Conservation (phyloP, 2,797 vertebrate genomes). For the Rhincodon typus region DNA sequence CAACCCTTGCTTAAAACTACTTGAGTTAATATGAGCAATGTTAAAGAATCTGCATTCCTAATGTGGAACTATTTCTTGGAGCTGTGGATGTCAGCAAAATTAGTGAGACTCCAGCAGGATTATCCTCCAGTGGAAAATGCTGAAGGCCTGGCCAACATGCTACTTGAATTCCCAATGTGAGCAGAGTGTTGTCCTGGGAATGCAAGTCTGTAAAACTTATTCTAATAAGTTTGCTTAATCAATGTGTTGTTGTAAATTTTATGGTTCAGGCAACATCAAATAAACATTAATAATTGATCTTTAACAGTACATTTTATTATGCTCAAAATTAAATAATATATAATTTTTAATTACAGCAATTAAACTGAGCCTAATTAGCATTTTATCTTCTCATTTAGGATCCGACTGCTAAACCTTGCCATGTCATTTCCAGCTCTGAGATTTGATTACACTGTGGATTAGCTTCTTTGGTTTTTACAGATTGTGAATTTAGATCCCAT, state of each 20-base stretch:
- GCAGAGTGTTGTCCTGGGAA: neutral
- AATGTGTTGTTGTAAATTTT: neutral
- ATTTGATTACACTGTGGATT: neutral
- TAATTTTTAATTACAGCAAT: slow-evolving; percentile 25
- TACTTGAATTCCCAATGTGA: neutral
- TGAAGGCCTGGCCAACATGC: neutral
- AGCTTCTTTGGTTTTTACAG: neutral
- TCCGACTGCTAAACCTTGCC: neutral
- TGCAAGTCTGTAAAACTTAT: neutral
- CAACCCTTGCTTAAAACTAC: neutral
- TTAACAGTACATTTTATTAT: neutral
- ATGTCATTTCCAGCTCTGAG: neutral
- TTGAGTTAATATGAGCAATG: neutral
- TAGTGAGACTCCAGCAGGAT: no score
- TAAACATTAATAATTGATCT: neutral
- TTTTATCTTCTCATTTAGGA: neutral
- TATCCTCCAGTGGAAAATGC: neutral
- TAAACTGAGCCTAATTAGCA: neutral
- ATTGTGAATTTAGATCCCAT: neutral
- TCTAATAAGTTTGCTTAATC: neutral
- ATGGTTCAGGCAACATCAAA: neutral
- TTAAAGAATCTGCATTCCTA: neutral
- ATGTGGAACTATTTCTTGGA: neutral
- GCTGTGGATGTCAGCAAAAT: neutral
- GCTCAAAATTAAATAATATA: slow-evolving; percentile 1